Evolutionary conservation across 2,797 vertebrate genomes (phyloP), one percentile per base, ranked within the genome.

Genomic region (Falco peregrinus): DNA sequence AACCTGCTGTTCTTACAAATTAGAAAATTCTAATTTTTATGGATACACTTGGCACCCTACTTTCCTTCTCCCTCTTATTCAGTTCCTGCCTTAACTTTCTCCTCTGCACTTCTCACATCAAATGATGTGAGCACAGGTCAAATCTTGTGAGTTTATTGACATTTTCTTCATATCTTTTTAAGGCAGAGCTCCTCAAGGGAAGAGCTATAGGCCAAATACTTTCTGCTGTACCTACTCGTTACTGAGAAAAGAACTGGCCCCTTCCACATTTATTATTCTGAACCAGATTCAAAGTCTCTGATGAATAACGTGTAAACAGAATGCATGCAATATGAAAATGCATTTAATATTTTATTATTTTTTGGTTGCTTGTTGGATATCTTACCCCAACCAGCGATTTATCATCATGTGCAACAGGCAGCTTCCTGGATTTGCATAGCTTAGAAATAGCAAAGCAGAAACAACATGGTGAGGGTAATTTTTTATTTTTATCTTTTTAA

Each of bases 401-500:
- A 88, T 68, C 84, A 87, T 67, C 53, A 25, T 37, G 21, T 59
- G 54, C 37, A 87, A 73, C 41, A 82, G 25, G 22, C 76, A 68
- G 75, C 68, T 91, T 95, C 87, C 82, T 91, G 56, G 74, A 85
- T 90, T 71, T 59, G 6, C n/a, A 21, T 63, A 60, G 53, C 48
- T 85, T 80, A 81, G 79, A 83, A 91, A 90, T 5, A 77, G 84
- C 60, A 95, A 71, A 78, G 60, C 82, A 88, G 84, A 83, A 93
- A 85, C 60, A 87, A 45, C 16, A 80, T 6, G 13, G 64, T 51
- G 48, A 87, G 31, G 51, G 56, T 47, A 87, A 89, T 82, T 82
- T 65, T 50, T 33, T 19, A 24, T 18, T 69, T 81, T 85, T 14
- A 77, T 92, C 87, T 14, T 77, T 92, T 90, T 29, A 80, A 84